Percentiles rank a stretch among this genome's conserved stretches.
These are phyloP conservation scores for Acyrthosiphon pisum DNA, from an alignment of 1,140 invertebrate species.

Conservation along the genomic window DNA sequence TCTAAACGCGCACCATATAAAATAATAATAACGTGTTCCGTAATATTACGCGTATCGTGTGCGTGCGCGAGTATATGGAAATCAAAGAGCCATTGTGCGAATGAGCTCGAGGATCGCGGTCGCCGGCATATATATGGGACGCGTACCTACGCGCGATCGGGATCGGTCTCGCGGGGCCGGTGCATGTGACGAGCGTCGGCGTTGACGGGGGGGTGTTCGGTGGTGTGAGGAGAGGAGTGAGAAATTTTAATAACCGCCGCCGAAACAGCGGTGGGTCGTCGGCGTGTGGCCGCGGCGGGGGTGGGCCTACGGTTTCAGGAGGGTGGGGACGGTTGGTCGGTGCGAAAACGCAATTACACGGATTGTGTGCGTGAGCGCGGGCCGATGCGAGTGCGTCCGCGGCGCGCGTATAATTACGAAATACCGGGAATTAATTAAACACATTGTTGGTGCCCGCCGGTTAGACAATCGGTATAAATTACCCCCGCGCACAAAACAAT, in stretches of 20 bases:
- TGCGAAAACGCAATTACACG: constrained; percentile 56
- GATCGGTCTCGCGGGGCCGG: not conserved
- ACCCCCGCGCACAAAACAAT: constrained; percentile 56
- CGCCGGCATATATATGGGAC: not conserved
- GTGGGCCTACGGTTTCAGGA: not conserved
- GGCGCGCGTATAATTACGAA: constrained; percentile 54
- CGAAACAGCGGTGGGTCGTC: not conserved
- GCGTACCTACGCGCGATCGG: not conserved
- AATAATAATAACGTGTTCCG: not conserved
- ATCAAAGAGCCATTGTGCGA: constrained; percentile 52
- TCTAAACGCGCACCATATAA: not conserved
- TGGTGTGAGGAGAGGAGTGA: not conserved
- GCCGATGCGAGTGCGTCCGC: constrained; percentile 37
- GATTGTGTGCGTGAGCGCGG: constrained; percentile 33
- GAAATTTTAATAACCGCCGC: constrained; percentile 46
- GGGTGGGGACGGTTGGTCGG: not conserved
- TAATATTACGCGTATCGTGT: not conserved
- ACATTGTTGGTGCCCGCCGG: constrained; percentile 57
- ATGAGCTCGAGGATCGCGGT: constrained; percentile 2
- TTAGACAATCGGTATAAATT: constrained; percentile 57
- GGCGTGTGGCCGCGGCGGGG: not conserved
- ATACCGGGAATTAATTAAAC: constrained; percentile 58
- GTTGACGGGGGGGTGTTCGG: not conserved
- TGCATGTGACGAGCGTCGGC: not conserved
- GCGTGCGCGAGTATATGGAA: not conserved